Percentiles rank a stretch among this genome's conserved stretches.
phyloP scores from a whole-genome alignment of 2,113 vertebrate genomes.

The Danio rerio region GRCz12tu NC_133177.1:62735501-62736000 shows the following conservation, averaged over 20 bases:
- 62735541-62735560: background rate
- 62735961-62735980: too few species aligned
- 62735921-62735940: too few species aligned
- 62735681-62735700: background rate
- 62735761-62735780: background rate
- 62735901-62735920: too few species aligned
- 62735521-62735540: background rate
- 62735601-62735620: slow-evolving; percentile 12
- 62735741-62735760: background rate
- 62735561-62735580: slow-evolving; percentile 15
- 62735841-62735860: too few species aligned
- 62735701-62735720: background rate
- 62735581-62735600: slow-evolving; percentile 48
- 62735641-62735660: background rate
- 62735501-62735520: background rate
- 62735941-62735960: too few species aligned
- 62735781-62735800: background rate
- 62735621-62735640: too few species aligned
- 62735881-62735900: too few species aligned
- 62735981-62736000: too few species aligned
- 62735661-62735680: background rate
- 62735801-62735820: too few species aligned
- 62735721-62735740: background rate
- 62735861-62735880: too few species aligned
- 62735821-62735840: too few species aligned